A percentile compares a stretch with the other conserved stretches of the same genome.
Conservation (phyloP, 2,888 invertebrate species). For the Parasteatoda lunata region DNA sequence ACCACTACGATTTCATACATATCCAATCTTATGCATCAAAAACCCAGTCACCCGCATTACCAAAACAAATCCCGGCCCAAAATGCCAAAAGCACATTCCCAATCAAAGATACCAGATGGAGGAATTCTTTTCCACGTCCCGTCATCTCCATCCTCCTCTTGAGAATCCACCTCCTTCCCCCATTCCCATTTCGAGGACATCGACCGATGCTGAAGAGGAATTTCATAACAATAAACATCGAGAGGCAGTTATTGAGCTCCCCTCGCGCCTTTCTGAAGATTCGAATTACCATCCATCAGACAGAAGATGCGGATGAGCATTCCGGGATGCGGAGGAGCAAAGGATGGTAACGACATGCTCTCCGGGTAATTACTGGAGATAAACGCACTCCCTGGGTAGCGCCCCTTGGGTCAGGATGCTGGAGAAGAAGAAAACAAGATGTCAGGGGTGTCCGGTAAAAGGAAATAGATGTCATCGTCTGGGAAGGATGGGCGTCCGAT, state of each 20-base stretch:
- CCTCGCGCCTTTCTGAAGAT: not conserved
- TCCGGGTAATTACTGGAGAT: constrained; percentile 40
- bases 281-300: constrained; percentile 46
- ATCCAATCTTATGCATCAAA: too few species aligned
- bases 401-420: not conserved
- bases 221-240: constrained; percentile 44
- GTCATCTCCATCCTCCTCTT: not conserved
- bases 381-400: constrained; percentile 33
- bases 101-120: too few species aligned
- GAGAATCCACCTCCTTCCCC: not conserved
- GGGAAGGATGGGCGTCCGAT: constrained; percentile 8
- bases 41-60: too few species aligned
- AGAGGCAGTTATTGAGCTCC: constrained; percentile 21
- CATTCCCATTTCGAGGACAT: not conserved
- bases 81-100: too few species aligned
- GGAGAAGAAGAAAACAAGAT: constrained; percentile 22
- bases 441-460: constrained; percentile 22
- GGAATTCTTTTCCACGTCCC: not conserved
- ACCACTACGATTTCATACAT: too few species aligned
- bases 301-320: not conserved
- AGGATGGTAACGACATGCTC: constrained; percentile 7
- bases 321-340: not conserved
- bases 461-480: constrained; percentile 25
- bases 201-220: constrained; percentile 2
- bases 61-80: too few species aligned